Evolutionary conservation across 2,113 vertebrate species (phyloP), one percentile per base, ranked within the genome.

Genomic region (Heterochromis multidens): DNA sequence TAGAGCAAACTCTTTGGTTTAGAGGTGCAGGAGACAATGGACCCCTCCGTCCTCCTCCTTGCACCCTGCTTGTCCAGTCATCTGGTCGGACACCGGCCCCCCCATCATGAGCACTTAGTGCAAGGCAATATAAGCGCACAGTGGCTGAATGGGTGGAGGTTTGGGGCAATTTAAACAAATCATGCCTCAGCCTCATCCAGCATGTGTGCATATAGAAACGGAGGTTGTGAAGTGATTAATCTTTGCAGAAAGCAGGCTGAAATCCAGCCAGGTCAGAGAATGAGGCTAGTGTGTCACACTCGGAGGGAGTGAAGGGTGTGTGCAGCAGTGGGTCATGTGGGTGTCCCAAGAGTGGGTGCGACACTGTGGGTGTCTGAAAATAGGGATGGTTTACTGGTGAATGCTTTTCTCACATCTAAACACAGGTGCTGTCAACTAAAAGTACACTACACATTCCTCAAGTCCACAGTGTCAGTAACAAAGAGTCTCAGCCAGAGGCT

Each of bases 11-110:
- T 90, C 91, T 94, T 94, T 93, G 89, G 91, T 94, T 93, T 91
- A 57, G 89, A 94, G 91, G 89, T 94, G 88, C 86, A 23, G 67
- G 80, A 94, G 90, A 96, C 94, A 95, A 96, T 95, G 79, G 91
- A 87, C 43, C 87, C 86, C 83, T 84, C 79, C 87, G 27, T 89
- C 31, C 46, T 88, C 80, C 72, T 85, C 59, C 91, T 87, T 83
- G 77, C 87, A 89, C 84, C 72, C 79, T 80, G 59, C 77, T 65
- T n/a, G 77, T 79, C 57, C 43, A 63, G 85, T 88, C 87, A 85
- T 79, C 58, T 40, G 77, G 82, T 87, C 74, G 54, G 83, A 93
- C 93, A 94, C 91, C 89, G 92, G 87, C 85, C 83, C 80, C 89
- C 40, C 85, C 76, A 70, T 62, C 74, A 33, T 9, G 70, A 59